phyloP scores from a whole-genome alignment of 2,113 vertebrate species.

The Phaethon lepturus region DNA sequence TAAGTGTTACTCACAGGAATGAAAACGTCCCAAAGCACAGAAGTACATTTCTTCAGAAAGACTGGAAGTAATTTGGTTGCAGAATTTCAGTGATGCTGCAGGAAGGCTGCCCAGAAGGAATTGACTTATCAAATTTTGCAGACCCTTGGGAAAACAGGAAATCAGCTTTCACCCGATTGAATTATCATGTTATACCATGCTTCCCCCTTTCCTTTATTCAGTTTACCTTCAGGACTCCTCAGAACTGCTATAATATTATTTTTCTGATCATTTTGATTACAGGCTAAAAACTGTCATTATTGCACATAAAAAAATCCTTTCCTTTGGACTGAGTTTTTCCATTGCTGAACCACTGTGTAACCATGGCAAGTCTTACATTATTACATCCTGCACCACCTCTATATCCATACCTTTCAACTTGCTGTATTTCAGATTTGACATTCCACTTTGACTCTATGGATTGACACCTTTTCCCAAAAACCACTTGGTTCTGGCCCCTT shows the following conservation, averaged over 20 bases:
- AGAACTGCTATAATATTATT: neutral
- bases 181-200: neutral
- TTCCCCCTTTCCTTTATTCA: neutral
- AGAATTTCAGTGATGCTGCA: neutral
- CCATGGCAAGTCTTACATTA: neutral
- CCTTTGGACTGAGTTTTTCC: neutral
- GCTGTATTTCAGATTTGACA: neutral
- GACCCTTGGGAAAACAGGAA: neutral
- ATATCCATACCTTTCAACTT: neutral
- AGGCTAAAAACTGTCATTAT: neutral
- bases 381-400: neutral
- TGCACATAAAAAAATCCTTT: neutral
- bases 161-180: neutral
- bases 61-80: neutral
- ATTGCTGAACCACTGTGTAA: neutral
- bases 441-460: neutral
- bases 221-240: neutral
- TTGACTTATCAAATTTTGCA: neutral
- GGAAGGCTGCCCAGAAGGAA: neutral
- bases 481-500: fast-evolving
- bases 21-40: conserved; percentile 15
- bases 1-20: conserved; percentile 1
- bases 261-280: neutral
- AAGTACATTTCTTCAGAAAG: conserved; percentile 26
- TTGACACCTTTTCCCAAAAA: neutral